A percentile compares a stretch with the other conserved stretches of the same genome.
Conservation (phyloP, 2,797 vertebrate genomes). For the Otolemur crassicaudatus region DNA sequence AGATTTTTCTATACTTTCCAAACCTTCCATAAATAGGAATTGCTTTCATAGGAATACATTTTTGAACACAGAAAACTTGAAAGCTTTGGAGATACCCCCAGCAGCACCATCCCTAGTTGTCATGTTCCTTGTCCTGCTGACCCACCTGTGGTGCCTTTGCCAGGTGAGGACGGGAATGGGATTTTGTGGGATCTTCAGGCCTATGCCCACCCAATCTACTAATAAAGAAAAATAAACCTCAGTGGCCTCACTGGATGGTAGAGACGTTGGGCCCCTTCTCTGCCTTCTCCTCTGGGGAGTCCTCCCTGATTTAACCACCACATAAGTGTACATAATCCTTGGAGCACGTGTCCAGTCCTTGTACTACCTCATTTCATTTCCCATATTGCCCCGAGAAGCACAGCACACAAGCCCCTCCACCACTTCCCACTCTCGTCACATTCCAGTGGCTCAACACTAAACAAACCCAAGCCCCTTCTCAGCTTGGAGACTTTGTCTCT, state of each 20-base stretch:
- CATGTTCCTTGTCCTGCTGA: conserved; percentile 58
- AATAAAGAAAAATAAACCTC: neutral
- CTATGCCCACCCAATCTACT: conserved; percentile 57
- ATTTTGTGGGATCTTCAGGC: neutral
- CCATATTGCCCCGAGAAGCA: neutral
- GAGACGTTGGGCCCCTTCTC: neutral
- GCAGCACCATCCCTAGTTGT: neutral
- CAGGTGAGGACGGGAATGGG: neutral
- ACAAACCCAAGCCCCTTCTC: neutral
- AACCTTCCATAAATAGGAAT: neutral
- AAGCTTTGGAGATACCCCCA: neutral
- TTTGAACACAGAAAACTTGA: neutral
- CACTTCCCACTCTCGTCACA: neutral
- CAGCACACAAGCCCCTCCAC: neutral
- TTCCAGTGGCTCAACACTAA: neutral
- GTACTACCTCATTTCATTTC: neutral
- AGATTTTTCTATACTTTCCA: conserved; percentile 27
- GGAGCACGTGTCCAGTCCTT: neutral
- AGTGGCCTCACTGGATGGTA: neutral
- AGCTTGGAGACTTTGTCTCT: neutral
- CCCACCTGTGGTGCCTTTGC: neutral
- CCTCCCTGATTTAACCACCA: neutral
- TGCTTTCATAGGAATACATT: neutral
- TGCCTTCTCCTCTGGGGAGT: neutral
- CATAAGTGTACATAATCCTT: neutral